A percentile compares a stretch with the other conserved stretches of the same genome.
Conservation (phyloP, 2,888 invertebrate species). For the Lasioglossum malachurum region DNA sequence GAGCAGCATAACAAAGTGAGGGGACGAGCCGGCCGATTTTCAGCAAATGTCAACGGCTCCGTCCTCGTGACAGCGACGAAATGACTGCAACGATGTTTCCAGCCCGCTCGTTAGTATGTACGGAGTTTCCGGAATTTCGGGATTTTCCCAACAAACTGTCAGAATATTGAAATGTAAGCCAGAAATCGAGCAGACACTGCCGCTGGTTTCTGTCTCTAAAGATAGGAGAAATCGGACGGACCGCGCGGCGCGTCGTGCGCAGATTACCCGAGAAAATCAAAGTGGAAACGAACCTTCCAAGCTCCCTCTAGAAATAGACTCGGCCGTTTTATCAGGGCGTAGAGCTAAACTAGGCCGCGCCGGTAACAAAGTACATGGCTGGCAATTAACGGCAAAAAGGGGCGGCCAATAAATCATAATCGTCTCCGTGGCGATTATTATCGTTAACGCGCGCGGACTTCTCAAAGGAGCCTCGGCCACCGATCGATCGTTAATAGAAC, state of each 20-base stretch:
- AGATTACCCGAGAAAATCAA: neutral
- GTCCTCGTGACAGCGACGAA: neutral
- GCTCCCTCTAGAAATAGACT: conserved; percentile 17
- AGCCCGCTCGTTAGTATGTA: neutral
- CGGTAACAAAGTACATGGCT: conserved; percentile 11
- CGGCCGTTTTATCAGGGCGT: conserved; percentile 4
- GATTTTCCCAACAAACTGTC: neutral
- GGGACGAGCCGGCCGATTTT: neutral
- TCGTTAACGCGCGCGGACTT: conserved; percentile 39
- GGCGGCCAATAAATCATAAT: conserved; percentile 48
- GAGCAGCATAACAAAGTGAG: neutral
- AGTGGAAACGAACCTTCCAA: conserved; percentile 3
- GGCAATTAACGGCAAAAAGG: conserved; percentile 48
- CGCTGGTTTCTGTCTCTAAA: neutral
- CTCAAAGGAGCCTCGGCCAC: conserved; percentile 11
- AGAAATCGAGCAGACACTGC: neutral
- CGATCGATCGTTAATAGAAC: conserved; percentile 26
- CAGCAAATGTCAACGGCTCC: neutral
- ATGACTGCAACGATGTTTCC: neutral
- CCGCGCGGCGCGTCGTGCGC: neutral
- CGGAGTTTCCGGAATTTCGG: neutral
- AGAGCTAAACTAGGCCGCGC: conserved; percentile 20
- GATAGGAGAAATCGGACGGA: neutral
- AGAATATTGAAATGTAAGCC: neutral
- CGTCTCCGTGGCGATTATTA: conserved; percentile 45